phyloP scores from a whole-genome alignment of 2,113 vertebrate genomes.

The Chloebia gouldiae region DNA sequence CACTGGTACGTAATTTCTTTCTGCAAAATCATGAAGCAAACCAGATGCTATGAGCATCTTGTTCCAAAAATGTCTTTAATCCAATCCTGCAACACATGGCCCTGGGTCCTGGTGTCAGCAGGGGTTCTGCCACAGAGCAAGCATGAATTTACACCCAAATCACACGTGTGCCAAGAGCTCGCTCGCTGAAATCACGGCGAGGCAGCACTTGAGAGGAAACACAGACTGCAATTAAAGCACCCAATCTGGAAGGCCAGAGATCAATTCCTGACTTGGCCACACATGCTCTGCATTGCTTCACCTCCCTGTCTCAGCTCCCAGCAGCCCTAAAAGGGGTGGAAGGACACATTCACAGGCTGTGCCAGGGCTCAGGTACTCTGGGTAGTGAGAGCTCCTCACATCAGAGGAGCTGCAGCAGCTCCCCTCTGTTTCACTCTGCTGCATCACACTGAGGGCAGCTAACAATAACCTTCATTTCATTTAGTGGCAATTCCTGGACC shows the following conservation, averaged over 20 bases:
- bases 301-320: neutral
- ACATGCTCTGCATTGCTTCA: neutral
- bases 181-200: neutral
- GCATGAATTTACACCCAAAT: neutral
- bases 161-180: neutral
- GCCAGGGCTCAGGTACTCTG: neutral
- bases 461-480: neutral
- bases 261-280: neutral
- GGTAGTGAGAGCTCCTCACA: neutral
- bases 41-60: neutral
- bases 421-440: neutral
- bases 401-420: neutral
- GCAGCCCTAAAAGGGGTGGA: neutral
- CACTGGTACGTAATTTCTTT: neutral
- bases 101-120: neutral
- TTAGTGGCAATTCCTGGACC: neutral
- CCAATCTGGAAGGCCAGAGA: neutral
- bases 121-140: neutral
- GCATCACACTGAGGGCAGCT: neutral
- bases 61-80: neutral
- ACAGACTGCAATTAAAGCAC: neutral
- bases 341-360: neutral
- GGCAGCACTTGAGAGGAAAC: neutral
- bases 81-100: neutral
- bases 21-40: slow-evolving; percentile 26